Base-by-base conservation (phyloP, 2,888 invertebrate species). In the Eudasyphora cyanicolor region DNA sequence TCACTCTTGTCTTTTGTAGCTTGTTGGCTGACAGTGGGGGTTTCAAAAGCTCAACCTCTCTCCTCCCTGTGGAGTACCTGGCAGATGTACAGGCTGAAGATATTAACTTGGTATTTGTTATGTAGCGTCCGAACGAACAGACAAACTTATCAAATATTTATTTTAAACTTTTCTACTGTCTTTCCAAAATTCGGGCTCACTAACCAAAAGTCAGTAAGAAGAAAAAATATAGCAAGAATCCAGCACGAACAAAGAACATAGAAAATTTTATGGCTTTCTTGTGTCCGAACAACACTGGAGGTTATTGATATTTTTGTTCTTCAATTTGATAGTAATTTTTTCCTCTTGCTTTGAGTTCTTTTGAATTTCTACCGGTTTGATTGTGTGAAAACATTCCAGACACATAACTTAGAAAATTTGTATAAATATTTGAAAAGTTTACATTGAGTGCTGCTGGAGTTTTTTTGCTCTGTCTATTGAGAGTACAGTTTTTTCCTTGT, bases 141-240 rank as follows among this genome's bases (percentile, higher is more conserved):
- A 67, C 42, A 42, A 80, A 62, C 67, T 75, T 77, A 77, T 80
- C 74, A 77, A 77, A 80, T 83, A 78, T 80, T 83, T 75, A 80
- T 75, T 75, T 78, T 69, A 82, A 69, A 69, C 27, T 71, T 75
- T 60, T 27, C 57, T 71, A n/a, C 5, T 35, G 64, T 14, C n/a
- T n/a, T 32, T n/a, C 42, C 24, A 67, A 67, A 70, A 29, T 42
- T n/a, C 17, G 70, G 69, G 51, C 14, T 62, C 60, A 49, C 69
- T 57, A 24, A 45, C 29, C 7, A 32, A 45, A 6, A 60, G 60
- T 24, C 17, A 38, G 1, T 17, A 14, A 14, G 6, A n/a, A n/a
- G n/a, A n/a, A n/a, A n/a, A n/a, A n/a, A n/a, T n/a, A n/a, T n/a
- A n/a, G n/a, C n/a, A n/a, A n/a, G n/a, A n/a, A n/a, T n/a, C n/a